These are phyloP conservation scores for Bombus ignitus DNA, from an alignment of 1,140 invertebrate genomes.

Conservation along the genomic window DNA sequence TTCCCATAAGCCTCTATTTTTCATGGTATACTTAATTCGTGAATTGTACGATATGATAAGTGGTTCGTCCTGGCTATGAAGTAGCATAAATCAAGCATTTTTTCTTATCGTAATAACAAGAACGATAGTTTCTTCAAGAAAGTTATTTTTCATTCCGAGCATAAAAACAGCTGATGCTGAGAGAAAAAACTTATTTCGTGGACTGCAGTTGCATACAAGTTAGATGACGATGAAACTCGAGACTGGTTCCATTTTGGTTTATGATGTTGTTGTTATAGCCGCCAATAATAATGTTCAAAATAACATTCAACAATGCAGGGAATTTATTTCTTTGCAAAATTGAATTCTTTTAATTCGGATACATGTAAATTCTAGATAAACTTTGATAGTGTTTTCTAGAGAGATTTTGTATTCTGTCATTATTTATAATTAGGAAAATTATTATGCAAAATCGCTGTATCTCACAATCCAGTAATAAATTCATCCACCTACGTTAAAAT, in stretches of 20 bases:
- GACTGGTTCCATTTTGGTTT: conserved; percentile 8
- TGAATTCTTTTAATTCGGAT: neutral
- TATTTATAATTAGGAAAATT: too few species aligned
- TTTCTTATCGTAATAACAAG: neutral
- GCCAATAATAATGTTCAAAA: neutral
- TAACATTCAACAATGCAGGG: neutral
- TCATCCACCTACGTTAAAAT: too few species aligned
- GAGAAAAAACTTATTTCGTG: neutral
- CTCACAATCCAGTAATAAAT: too few species aligned
- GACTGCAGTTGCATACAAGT: neutral
- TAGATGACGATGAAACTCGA: neutral
- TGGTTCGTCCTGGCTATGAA: neutral
- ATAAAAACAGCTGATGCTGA: too few species aligned
- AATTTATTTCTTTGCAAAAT: neutral
- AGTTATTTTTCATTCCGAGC: neutral
- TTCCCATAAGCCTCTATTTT: neutral
- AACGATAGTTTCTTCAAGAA: neutral
- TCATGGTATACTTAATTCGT: neutral
- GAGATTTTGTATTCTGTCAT: too few species aligned
- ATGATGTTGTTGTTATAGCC: conserved; percentile 21
- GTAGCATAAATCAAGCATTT: neutral
- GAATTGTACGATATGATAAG: neutral
- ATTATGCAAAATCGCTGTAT: too few species aligned
- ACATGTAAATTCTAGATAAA: neutral
- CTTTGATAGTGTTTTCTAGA: too few species aligned